Percentiles rank a stretch among this genome's conserved stretches.
Conservation (phyloP, 2,113 vertebrate genomes). For the Eurystomus gularis region DNA sequence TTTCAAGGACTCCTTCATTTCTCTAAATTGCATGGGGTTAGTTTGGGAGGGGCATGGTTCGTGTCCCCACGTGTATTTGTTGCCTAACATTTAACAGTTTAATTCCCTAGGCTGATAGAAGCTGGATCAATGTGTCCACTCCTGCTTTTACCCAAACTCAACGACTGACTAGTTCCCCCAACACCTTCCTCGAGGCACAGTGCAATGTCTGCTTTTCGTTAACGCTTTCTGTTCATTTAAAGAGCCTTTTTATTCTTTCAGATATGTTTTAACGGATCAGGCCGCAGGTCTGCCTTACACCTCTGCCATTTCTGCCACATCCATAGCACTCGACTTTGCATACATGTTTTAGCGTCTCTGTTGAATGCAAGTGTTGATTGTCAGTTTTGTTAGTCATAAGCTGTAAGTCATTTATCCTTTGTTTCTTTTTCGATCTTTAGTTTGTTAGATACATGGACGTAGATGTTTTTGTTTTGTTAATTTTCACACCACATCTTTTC, state of each 20-base stretch:
- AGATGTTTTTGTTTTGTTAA: slow-evolving; percentile 69
- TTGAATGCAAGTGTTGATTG: slow-evolving; percentile 38
- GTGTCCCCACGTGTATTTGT: not conserved
- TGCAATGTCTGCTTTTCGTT: not conserved
- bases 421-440: slow-evolving; percentile 34
- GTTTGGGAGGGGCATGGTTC: not conserved
- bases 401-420: slow-evolving; percentile 41
- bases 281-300: slow-evolving; percentile 53
- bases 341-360: slow-evolving; percentile 43
- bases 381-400: slow-evolving; percentile 24
- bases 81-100: not conserved
- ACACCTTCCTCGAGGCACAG: not conserved
- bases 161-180: not conserved
- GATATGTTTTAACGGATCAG: slow-evolving; percentile 16
- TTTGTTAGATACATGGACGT: slow-evolving; percentile 37
- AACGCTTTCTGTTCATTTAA: slow-evolving; percentile 1
- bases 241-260: slow-evolving; percentile 41
- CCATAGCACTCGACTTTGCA: slow-evolving; percentile 8
- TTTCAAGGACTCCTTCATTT: not conserved
- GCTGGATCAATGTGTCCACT: not conserved
- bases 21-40: not conserved
- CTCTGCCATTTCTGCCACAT: slow-evolving; percentile 41
- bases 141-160: not conserved
- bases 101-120: not conserved
- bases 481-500: slow-evolving; percentile 81